Evolutionary conservation across 2,113 vertebrate genomes (phyloP).

Genomic region (Myotis davidii): DNA sequence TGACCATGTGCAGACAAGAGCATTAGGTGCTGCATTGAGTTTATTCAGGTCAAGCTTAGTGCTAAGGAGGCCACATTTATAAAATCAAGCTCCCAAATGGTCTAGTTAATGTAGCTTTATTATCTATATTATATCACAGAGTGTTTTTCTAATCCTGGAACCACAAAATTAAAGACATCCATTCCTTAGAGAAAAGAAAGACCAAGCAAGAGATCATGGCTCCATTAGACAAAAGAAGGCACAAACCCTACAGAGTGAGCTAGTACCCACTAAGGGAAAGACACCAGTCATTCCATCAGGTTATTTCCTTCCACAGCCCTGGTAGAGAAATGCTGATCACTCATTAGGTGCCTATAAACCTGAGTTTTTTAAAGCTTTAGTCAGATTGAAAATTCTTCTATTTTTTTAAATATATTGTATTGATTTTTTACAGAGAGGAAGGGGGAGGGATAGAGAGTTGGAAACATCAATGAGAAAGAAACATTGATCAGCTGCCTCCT

Average conservation of each 20-base stretch:
- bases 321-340: background rate
- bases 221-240: background rate
- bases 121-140: background rate
- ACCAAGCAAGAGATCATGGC: background rate
- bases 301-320: background rate
- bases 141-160: background rate
- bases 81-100: background rate
- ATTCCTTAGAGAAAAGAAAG: constrained; percentile 1
- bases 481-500: too few species aligned
- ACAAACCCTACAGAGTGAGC: background rate
- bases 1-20: background rate
- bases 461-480: too few species aligned
- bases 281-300: background rate
- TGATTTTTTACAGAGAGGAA: too few species aligned
- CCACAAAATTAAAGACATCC: background rate
- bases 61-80: background rate
- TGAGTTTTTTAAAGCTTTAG: background rate
- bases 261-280: background rate
- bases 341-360: background rate
- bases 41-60: background rate
- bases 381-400: background rate
- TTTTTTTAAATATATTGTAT: background rate
- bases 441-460: too few species aligned
- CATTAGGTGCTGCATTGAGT: background rate
- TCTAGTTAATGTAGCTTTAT: background rate